Evolutionary conservation across 2,797 vertebrate genomes (phyloP).

Genomic region (Eulemur coronatus): DNA sequence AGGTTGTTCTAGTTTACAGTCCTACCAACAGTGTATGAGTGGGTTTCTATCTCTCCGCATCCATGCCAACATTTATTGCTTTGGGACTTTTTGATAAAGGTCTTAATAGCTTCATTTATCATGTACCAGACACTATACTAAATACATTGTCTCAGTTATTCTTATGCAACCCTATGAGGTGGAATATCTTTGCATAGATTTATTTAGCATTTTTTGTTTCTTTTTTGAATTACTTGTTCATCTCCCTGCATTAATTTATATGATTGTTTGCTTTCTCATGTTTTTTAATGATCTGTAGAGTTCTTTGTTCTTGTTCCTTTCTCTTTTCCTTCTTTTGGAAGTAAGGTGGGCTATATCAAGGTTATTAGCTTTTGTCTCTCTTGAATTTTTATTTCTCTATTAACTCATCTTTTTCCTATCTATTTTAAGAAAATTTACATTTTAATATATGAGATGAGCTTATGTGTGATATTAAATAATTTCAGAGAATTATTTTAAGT

Average conservation of each 20-base stretch:
- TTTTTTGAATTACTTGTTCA: slow-evolving; percentile 8
- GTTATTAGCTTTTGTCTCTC: neutral
- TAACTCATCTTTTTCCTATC: neutral
- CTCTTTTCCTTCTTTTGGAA: neutral
- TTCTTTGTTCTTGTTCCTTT: neutral
- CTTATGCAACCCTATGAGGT: neutral
- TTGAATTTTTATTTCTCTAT: slow-evolving; percentile 50
- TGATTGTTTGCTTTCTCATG: neutral
- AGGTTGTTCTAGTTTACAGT: too few species aligned
- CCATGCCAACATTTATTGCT: too few species aligned
- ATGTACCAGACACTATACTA: neutral
- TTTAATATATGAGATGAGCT: slow-evolving; percentile 10
- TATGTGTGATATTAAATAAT: slow-evolving; percentile 2
- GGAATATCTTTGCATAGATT: slow-evolving; percentile 22
- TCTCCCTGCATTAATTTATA: slow-evolving; percentile 15
- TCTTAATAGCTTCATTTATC: neutral
- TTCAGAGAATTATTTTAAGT: slow-evolving; percentile 48
- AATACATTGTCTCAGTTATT: neutral
- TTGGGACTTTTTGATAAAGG: too few species aligned
- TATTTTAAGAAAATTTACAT: neutral
- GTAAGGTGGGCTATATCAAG: neutral
- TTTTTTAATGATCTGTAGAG: slow-evolving; percentile 28
- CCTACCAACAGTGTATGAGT: too few species aligned
- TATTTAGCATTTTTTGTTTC: slow-evolving; percentile 41
- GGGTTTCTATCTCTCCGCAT: too few species aligned